Evolutionary conservation across 2,888 invertebrate genomes (phyloP), one percentile per base, ranked within the genome.

Genomic region (Eupithecia vulgata): DNA sequence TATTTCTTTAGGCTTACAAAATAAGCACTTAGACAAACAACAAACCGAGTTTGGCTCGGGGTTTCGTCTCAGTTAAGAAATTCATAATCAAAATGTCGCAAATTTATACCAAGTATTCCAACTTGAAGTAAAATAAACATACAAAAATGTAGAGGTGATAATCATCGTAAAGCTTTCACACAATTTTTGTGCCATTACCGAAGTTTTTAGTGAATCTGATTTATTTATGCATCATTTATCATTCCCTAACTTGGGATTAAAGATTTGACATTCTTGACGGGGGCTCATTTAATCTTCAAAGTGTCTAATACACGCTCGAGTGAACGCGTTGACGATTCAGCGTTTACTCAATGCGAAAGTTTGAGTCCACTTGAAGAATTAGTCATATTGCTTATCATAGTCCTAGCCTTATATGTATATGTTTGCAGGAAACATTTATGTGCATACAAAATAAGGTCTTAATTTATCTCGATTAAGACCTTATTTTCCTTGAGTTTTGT

Each of bases 191-290:
- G 80, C 80, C 82, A 83, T 81, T 85, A 83, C 83, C 82, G 78
- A 81, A 84, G 80, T 88, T 88, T 87, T 85, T 86, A 85, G 82
- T 84, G 78, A 78, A 77, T 79, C 83, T 82, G 86, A 87, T 77
- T 87, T 87, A 87, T 87, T 85, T 86, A 84, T 84, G 84, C 86
- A 83, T 83, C 89, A 86, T 89, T 87, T 87, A 88, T 89, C 89
- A 89, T 85, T 79, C 80, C 80, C 79, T 76, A 88, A 87, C 82
- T 88, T 88, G 75, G 81, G 88, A 88, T 89, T 88, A 84, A 84
- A 85, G 87, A 88, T 87, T 87, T 88, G 88, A 88, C 88, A 87
- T 82, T 80, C 83, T 82, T 88, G 89, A 88, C 88, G 82, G n/a
- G 87, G 84, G 78, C 82, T 86, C 88, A 87, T 89, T 89, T 88